Evolutionary conservation across 1,140 invertebrate species (phyloP), one percentile per base, ranked within the genome.

Genomic region (Rhyacophila brunnea): DNA sequence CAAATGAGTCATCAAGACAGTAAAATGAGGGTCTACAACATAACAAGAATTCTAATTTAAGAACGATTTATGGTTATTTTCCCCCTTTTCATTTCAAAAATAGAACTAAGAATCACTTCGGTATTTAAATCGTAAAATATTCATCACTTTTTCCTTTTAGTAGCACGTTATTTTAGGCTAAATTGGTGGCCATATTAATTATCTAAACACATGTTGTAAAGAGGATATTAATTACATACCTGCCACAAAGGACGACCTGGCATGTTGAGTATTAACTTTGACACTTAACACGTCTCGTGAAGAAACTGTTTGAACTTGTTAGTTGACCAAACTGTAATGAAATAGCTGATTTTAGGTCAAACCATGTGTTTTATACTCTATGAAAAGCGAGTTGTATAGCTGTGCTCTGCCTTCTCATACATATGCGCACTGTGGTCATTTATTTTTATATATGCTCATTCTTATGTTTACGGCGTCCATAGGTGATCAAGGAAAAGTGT

Each of bases 211-310:
- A 28, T 28, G 23, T n/a, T 28, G 23, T 28, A 56, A 44, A 32
- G 38, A n/a, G n/a, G 9, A 47, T 34, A 36, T 55, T 38, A 32
- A 43, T 34, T 14, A 66, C 67, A 68, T 71, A 79, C 77, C 74
- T 79, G 77, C 77, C 77, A 79, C 71, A 79, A 71, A 58, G 77
- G 77, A 72, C 76, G 74, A 70, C 77, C 77, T 72, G 77, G 77
- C 77, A 79, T 79, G 68, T 70, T 74, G 60, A 53, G 46, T 63
- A 7, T 35, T 13, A 50, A 40, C 60, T 44, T 60, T 50, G 57
- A 46, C 61, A 59, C 50, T 59, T 64, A 13, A 56, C 51, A 32
- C 19, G 50, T 47, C 58, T 13, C 19, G 14, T 47, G 45, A 28
- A 28, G 23, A 59, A 51, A 60, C 47, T 35, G 6, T 45, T 51